These are phyloP conservation scores for Eulemur coronatus DNA, from an alignment of 2,797 vertebrate species.

Conservation along the genomic window DNA sequence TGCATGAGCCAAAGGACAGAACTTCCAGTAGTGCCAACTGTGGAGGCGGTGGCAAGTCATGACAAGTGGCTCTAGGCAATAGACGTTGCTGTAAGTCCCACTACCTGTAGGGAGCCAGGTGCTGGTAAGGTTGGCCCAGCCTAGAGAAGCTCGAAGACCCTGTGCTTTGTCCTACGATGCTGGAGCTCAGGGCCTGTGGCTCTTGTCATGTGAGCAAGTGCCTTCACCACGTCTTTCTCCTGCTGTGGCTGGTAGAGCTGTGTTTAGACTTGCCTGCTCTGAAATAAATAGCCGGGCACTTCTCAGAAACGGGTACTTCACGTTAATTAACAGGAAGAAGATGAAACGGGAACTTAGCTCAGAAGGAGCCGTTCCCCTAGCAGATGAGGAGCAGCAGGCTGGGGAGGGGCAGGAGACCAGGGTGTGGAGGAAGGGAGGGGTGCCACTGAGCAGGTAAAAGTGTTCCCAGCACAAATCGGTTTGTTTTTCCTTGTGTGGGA, in stretches of 20 bases:
- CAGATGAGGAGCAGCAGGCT: accelerated
- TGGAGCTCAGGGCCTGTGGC: accelerated
- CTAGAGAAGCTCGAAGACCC: not conserved
- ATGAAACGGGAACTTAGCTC: not conserved
- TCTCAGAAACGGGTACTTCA: slow-evolving; percentile 24
- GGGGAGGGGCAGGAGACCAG: not conserved
- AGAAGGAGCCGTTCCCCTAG: not conserved
- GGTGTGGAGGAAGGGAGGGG: not conserved
- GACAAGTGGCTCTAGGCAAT: too few species aligned
- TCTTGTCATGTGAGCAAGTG: not conserved
- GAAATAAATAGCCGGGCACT: slow-evolving; percentile 45
- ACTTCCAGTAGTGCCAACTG: not conserved
- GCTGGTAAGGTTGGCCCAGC: not conserved
- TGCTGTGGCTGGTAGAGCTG: not conserved
- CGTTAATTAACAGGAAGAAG: slow-evolving; percentile 43
- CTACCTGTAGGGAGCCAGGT: not conserved
- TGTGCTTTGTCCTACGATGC: not conserved
- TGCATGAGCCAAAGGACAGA: not conserved
- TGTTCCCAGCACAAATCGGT: too few species aligned
- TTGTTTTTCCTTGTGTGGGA: not conserved
- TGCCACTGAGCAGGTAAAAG: accelerated
- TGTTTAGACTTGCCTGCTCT: slow-evolving; percentile 47
- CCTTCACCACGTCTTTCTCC: not conserved
- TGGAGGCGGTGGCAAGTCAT: not conserved
- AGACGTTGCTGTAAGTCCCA: not conserved